Evolutionary conservation across 2,113 vertebrate species (phyloP).

Genomic region (Centropus unirufus): DNA sequence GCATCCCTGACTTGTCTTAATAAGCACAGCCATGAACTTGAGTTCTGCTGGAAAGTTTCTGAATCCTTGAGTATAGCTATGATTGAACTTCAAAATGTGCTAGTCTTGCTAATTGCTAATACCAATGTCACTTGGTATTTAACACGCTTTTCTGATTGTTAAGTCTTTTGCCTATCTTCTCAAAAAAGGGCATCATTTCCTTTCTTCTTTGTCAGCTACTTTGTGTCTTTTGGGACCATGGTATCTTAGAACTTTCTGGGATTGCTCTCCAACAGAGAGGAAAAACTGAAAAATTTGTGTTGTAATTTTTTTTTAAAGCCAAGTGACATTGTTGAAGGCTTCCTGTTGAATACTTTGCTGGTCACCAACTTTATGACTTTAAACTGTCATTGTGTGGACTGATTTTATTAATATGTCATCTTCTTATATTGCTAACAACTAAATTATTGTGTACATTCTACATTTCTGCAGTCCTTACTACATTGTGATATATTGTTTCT

Average conservation of each 20-base stretch:
- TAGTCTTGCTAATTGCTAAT: too few relatives aligned
- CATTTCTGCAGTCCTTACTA: background rate
- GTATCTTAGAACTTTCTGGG: background rate
- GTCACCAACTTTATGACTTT: background rate
- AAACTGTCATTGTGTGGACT: background rate
- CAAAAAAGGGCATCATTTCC: background rate
- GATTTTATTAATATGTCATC: background rate
- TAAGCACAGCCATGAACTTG: too few relatives aligned
- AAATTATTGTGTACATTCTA: background rate
- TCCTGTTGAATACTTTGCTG: background rate
- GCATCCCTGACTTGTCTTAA: too few relatives aligned
- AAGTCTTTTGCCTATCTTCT: background rate
- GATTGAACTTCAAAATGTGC: background rate
- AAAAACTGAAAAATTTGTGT: background rate
- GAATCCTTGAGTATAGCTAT: background rate
- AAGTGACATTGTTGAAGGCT: background rate
- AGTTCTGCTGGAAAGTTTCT: background rate
- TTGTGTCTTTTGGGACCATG: background rate
- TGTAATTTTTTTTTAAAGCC: background rate
- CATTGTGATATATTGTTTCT: background rate
- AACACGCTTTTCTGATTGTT: background rate
- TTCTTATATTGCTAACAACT: background rate
- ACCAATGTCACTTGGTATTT: background rate
- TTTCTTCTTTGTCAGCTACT: background rate
- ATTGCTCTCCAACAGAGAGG: background rate